phyloP scores from a whole-genome alignment of 2,888 invertebrate species.

The Metacarcinus magister region DNA sequence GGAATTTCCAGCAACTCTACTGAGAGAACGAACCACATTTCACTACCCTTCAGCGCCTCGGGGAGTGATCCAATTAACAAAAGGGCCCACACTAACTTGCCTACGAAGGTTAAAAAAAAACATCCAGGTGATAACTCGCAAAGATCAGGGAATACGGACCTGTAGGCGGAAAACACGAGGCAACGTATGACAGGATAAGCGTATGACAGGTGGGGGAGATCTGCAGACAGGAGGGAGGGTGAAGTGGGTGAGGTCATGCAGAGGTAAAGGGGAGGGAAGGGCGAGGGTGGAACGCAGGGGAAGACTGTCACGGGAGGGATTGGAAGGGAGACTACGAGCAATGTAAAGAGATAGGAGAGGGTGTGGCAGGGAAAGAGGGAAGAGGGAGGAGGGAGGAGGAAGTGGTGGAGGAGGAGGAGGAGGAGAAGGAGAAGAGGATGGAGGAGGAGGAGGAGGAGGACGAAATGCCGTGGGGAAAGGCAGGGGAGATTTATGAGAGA shows the following conservation, averaged over 20 bases:
- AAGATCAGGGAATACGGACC: too few relatives aligned
- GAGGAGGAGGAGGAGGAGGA: neutral
- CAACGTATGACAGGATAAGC: too few relatives aligned
- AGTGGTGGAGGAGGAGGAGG: neutral
- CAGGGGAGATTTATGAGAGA: neutral
- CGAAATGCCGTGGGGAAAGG: neutral
- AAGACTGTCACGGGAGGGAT: neutral
- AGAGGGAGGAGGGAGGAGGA: neutral
- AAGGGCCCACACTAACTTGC: too few relatives aligned
- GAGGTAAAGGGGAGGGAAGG: neutral
- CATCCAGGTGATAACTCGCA: too few relatives aligned
- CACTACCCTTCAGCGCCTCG: neutral
- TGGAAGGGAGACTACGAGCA: neutral
- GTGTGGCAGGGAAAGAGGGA: neutral
- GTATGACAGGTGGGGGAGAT: too few relatives aligned
- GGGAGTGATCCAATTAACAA: neutral
- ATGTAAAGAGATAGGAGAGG: neutral
- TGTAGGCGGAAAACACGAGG: too few relatives aligned
- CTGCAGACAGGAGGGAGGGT: too few relatives aligned
- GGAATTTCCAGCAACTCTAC: neutral
- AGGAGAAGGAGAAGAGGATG: neutral
- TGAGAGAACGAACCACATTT: neutral
- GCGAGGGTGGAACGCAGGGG: neutral
- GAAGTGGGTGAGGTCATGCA: too few relatives aligned
- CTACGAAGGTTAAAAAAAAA: too few relatives aligned